Percentiles rank a stretch among this genome's conserved stretches.
These are phyloP conservation scores for Leucophenga varia DNA, from an alignment of 1,140 invertebrate genomes.

Conservation along the genomic window DNA sequence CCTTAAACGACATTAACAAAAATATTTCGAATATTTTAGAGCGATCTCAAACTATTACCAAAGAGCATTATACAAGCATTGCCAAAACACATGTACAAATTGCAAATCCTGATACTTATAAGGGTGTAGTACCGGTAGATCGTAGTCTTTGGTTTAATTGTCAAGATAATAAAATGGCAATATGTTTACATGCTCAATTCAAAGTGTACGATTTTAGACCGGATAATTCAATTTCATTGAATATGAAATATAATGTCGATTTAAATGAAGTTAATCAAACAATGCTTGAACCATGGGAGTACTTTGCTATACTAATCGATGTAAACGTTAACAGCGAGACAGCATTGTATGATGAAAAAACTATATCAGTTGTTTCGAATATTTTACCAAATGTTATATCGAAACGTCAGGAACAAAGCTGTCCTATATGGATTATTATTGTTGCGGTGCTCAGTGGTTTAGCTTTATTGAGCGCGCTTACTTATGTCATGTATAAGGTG, in stretches of 20 bases:
- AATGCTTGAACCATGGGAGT: slow-evolving; percentile 49
- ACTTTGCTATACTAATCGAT: slow-evolving; percentile 42
- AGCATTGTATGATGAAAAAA: slow-evolving; percentile 22
- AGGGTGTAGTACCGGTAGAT: slow-evolving; percentile 43
- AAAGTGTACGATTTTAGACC: slow-evolving; percentile 41
- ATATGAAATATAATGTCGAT: slow-evolving; percentile 42
- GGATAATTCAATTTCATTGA: slow-evolving; percentile 39
- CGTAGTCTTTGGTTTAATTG: slow-evolving; percentile 54
- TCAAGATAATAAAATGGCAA: slow-evolving; percentile 39
- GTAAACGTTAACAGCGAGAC: slow-evolving; percentile 37
- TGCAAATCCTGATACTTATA: slow-evolving; percentile 19
- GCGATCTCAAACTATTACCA: too few relatives aligned
- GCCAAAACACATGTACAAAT: slow-evolving; percentile 35
- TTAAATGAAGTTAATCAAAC: slow-evolving; percentile 47
- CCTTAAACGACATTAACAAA: too few relatives aligned
- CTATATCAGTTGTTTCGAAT: slow-evolving; percentile 27
- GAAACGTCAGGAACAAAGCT: slow-evolving; percentile 31
- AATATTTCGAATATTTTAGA: too few relatives aligned
- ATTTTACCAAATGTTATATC: slow-evolving; percentile 50
- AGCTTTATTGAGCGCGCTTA: slow-evolving; percentile 33
- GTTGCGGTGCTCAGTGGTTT: slow-evolving; percentile 41
- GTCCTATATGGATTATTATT: slow-evolving; percentile 44
- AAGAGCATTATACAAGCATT: slow-evolving; percentile 49
- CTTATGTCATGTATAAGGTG: slow-evolving; percentile 47
- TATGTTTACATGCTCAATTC: slow-evolving; percentile 42